Percentiles rank a stretch among this genome's conserved stretches.
These are phyloP conservation scores for Acanthiza pusilla DNA, from an alignment of 2,797 vertebrate species.

Conservation along the genomic window DNA sequence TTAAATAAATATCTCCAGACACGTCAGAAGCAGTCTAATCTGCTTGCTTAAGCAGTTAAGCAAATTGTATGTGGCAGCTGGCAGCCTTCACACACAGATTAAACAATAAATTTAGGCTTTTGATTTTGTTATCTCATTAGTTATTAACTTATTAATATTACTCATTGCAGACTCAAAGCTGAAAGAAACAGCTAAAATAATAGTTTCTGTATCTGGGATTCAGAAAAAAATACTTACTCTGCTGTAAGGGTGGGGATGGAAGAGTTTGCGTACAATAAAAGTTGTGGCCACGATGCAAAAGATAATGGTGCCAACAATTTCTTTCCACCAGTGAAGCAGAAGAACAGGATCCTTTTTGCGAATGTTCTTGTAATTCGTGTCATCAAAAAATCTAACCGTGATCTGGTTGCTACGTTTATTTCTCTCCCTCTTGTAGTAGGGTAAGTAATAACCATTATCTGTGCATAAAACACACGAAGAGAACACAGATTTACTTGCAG, in stretches of 20 bases:
- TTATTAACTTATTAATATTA: not conserved
- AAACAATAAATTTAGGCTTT: not conserved
- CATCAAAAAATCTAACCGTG: constrained; percentile 79
- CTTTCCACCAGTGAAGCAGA: constrained; percentile 97
- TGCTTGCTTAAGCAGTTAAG: not conserved
- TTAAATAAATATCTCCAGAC: not conserved
- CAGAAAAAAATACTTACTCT: constrained; percentile 70
- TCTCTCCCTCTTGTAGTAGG: constrained; percentile 86
- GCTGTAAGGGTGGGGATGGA: constrained; percentile 83
- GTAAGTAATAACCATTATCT: constrained; percentile 97
- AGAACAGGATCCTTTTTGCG: constrained; percentile 92
- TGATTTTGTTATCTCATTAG: not conserved
- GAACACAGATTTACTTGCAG: not conserved
- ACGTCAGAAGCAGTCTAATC: not conserved
- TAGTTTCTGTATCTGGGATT: not conserved
- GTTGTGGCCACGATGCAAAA: constrained; percentile 94
- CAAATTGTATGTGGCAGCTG: not conserved
- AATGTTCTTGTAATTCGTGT: constrained; percentile 67
- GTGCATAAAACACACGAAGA: not conserved
- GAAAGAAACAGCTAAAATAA: not conserved
- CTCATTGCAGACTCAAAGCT: not conserved
- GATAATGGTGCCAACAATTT: constrained; percentile 91
- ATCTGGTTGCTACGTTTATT: constrained; percentile 84
- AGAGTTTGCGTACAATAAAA: constrained; percentile 92
- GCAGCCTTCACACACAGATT: not conserved